These are phyloP conservation scores for Drosophila lowei DNA, from an alignment of 1,140 invertebrate species.

Conservation along the genomic window DNA sequence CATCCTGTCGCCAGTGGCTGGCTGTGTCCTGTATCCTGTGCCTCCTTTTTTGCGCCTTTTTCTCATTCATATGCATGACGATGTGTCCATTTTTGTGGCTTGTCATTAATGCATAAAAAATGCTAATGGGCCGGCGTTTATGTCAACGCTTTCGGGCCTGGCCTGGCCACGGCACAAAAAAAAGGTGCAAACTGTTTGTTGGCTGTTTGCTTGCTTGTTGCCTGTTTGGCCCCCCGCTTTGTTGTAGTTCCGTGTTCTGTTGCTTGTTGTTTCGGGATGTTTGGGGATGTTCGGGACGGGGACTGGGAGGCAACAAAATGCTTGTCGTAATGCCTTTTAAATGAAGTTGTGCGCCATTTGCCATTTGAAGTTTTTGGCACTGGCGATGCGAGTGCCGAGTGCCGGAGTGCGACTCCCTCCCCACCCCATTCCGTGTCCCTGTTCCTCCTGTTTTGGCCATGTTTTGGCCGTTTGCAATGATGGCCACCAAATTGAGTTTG, in stretches of 20 bases:
- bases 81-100: conserved; percentile 80
- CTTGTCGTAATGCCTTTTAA: conserved; percentile 77
- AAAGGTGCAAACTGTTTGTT: conserved; percentile 76
- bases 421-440: background rate
- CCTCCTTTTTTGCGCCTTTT: conserved; percentile 13
- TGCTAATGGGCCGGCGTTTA: conserved; percentile 77
- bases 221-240: background rate
- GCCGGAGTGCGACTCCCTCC: no score
- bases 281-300: conserved; percentile 35
- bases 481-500: conserved; percentile 66
- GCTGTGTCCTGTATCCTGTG: conserved; percentile 14
- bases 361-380: conserved; percentile 72
- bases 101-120: conserved; percentile 81
- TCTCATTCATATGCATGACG: conserved; percentile 78
- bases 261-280: conserved; percentile 28
- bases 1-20: background rate
- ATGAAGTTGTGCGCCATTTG: conserved; percentile 80
- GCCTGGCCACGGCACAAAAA: conserved; percentile 20
- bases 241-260: conserved; percentile 9
- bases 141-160: conserved; percentile 61
- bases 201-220: background rate
- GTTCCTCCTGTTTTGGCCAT: conserved; percentile 41
- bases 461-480: conserved; percentile 70
- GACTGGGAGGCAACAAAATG: conserved; percentile 52
- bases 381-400: background rate